phyloP scores from a whole-genome alignment of 2,113 vertebrate species.

The Protomyctophum bolini region DNA sequence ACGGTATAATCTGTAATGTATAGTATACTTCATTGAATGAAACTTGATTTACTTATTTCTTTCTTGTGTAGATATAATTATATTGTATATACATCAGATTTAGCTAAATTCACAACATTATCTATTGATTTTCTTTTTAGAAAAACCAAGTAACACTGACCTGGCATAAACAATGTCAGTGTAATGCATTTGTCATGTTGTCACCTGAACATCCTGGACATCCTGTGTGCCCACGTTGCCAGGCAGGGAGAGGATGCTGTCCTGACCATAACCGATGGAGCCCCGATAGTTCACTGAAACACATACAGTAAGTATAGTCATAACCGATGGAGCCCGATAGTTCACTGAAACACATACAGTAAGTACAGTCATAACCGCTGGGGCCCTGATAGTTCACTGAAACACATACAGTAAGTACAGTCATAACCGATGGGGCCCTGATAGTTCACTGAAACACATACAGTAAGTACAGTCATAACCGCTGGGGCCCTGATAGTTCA shows the following conservation, averaged over 20 bases:
- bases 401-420: too few relatives aligned
- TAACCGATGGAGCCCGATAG: too few relatives aligned
- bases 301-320: neutral
- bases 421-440: too few relatives aligned
- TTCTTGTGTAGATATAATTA: too few relatives aligned
- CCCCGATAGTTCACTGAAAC: slow-evolving; percentile 93
- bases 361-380: too few relatives aligned
- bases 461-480: neutral
- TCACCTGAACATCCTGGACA: slow-evolving; percentile 92
- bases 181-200: neutral
- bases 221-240: slow-evolving; percentile 91
- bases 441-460: neutral
- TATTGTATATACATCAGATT: too few relatives aligned
- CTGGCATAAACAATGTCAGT: neutral
- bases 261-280: slow-evolving; percentile 92
- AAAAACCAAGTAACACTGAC: neutral
- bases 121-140: neutral
- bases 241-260: slow-evolving; percentile 86
- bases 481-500: too few relatives aligned
- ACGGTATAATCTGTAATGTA: too few relatives aligned
- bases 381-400: neutral
- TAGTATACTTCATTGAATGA: neutral
- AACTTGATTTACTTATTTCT: neutral
- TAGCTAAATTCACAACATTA: too few relatives aligned
- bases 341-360: neutral